phyloP scores from a whole-genome alignment of 2,797 vertebrate genomes.

The Sardinella longiceps region DNA sequence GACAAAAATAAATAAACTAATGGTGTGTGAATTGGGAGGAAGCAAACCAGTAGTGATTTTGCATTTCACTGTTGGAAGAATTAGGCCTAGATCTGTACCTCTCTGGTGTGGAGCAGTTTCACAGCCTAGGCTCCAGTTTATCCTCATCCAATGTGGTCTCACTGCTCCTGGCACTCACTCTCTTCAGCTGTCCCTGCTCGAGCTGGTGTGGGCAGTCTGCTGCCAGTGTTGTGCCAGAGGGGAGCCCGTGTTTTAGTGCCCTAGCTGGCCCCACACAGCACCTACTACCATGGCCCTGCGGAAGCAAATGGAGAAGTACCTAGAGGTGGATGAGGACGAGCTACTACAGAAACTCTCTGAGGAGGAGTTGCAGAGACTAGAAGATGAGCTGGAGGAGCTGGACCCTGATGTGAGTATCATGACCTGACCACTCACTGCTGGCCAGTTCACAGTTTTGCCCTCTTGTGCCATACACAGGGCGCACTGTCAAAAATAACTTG shows the following conservation, averaged over 20 bases:
- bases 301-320: conserved; percentile 95
- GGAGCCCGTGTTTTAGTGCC: neutral
- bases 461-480: neutral
- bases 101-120: too few relatives aligned
- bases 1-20: too few relatives aligned
- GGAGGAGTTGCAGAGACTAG: conserved; percentile 89
- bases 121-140: too few relatives aligned
- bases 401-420: conserved; percentile 89
- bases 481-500: too few relatives aligned
- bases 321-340: conserved; percentile 94
- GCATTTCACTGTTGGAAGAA: neutral
- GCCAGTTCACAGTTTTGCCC: neutral
- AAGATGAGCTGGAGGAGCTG: conserved; percentile 93
- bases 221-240: neutral
- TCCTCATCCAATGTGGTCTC: neutral
- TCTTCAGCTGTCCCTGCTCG: neutral
- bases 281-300: conserved; percentile 80
- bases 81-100: too few relatives aligned
- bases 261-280: conserved; percentile 39
- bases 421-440: conserved; percentile 42
- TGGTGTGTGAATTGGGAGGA: neutral
- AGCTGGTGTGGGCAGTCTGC: conserved; percentile 15
- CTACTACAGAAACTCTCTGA: conserved; percentile 91
- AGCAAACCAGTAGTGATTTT: too few relatives aligned
- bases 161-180: neutral